Evolutionary conservation across 2,797 vertebrate species (phyloP).

Genomic region (Periparus ater): DNA sequence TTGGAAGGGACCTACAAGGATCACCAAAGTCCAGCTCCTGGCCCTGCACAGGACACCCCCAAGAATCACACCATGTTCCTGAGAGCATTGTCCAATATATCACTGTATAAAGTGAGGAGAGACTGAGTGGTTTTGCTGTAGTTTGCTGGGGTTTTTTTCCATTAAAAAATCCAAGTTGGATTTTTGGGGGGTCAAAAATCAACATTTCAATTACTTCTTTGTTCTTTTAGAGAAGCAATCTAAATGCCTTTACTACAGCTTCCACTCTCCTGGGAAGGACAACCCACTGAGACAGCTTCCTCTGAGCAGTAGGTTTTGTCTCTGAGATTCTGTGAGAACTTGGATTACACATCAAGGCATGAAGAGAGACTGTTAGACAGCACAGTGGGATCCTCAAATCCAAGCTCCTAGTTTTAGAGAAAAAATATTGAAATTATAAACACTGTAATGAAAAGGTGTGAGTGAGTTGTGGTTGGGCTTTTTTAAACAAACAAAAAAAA

Average conservation of each 20-base stretch:
- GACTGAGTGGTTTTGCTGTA: not conserved
- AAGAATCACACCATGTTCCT: not conserved
- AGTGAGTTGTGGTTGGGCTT: rapidly evolving
- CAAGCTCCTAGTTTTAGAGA: not conserved
- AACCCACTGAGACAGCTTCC: not conserved
- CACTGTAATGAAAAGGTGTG: not conserved
- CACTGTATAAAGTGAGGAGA: not conserved
- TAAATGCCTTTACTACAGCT: not conserved
- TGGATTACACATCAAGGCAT: not conserved
- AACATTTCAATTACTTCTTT: not conserved
- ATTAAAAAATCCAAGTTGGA: not conserved
- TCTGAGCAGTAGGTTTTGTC: not conserved
- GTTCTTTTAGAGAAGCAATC: not conserved
- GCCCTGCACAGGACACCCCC: not conserved
- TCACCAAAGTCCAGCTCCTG: not conserved
- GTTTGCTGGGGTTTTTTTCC: too few species aligned
- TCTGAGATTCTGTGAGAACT: not conserved
- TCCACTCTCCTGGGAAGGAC: not conserved
- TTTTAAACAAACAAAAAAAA: not conserved
- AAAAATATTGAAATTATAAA: slow-evolving; percentile 29
- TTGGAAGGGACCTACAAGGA: not conserved
- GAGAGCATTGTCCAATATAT: not conserved
- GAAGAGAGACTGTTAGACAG: not conserved
- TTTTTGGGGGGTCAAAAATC: rapidly evolving
- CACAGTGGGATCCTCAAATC: not conserved